These are phyloP conservation scores for Phaetusa simplex DNA, from an alignment of 2,113 vertebrate species.

Conservation along the genomic window DNA sequence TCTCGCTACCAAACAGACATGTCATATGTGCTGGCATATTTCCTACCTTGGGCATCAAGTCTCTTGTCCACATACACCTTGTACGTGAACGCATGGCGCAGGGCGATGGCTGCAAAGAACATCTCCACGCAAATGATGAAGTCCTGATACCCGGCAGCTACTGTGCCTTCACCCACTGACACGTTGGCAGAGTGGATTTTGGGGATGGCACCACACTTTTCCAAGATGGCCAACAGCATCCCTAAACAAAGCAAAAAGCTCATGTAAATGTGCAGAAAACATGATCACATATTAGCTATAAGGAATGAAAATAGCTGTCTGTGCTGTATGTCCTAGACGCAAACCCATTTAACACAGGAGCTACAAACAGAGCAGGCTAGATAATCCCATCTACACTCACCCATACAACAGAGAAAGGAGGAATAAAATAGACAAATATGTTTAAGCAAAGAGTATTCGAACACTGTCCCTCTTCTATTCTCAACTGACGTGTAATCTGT, in stretches of 20 bases:
- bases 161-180: slow-evolving; percentile 92
- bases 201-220: slow-evolving; percentile 96
- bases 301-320: not conserved
- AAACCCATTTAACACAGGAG: not conserved
- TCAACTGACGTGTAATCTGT: not conserved
- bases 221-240: slow-evolving; percentile 94
- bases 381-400: not conserved
- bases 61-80: slow-evolving; percentile 92
- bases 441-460: not conserved
- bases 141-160: slow-evolving; percentile 97
- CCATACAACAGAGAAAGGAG: not conserved
- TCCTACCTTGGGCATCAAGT: slow-evolving; percentile 89
- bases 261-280: not conserved
- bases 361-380: not conserved
- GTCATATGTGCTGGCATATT: not conserved
- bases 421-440: not conserved
- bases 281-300: not conserved
- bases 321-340: not conserved
- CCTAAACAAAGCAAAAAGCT: slow-evolving; percentile 70
- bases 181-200: slow-evolving; percentile 87
- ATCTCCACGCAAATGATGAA: slow-evolving; percentile 98
- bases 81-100: slow-evolving; percentile 94
- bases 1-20: not conserved
- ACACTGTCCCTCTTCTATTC: not conserved
- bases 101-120: slow-evolving; percentile 94